Evolutionary conservation across 2,888 invertebrate genomes (phyloP), one percentile per base, ranked within the genome.

Genomic region (Bellardia pandia): DNA sequence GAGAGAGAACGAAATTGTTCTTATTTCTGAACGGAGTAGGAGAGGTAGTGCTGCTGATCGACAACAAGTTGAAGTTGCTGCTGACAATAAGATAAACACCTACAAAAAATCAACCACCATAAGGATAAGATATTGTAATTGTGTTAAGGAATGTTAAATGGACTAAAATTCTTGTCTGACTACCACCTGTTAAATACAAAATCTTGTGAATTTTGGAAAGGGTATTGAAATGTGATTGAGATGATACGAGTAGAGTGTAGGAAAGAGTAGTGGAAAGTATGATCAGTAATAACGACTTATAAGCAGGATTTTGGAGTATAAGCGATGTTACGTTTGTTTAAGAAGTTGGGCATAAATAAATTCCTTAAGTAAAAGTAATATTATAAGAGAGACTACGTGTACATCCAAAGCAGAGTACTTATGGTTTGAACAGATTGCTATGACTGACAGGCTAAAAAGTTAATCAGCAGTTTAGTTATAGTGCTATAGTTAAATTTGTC

Each of bases 1-100:
- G 45, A 64, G 37, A 68, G 42, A 75, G 14, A 40, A 42, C 0
- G 51, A 40, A 0, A 72, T 48, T 30, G 48, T 48, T 68, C 30
- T 9, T 33, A 33, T 33, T 37, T 37, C 13, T 42, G 66, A 1
- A 64, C 40, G 2, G 30, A 66, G 30, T 13, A 75, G 62, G 42
- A 72, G 62, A 33, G 2, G 45, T 45, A 45, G 45, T 64, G 66
- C 33, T 33, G 33, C 53, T 66, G 79, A 76, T 85, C 85, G 69
- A 76, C 80, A 87, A 87, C 85, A 87, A 87, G 85, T 87, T 87
- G 81, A 87, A 87, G 85, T 87, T 87, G 81, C 76, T 83, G 56
- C 85, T 85, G 78, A 81, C 77, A 81, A 75, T 64, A 85, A 74
- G 69, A 78, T 81, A 80, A 85, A 87, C 85, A 85, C 85, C 87